Evolutionary conservation across 2,888 invertebrate genomes (phyloP).

Genomic region (Lithosia quadra): DNA sequence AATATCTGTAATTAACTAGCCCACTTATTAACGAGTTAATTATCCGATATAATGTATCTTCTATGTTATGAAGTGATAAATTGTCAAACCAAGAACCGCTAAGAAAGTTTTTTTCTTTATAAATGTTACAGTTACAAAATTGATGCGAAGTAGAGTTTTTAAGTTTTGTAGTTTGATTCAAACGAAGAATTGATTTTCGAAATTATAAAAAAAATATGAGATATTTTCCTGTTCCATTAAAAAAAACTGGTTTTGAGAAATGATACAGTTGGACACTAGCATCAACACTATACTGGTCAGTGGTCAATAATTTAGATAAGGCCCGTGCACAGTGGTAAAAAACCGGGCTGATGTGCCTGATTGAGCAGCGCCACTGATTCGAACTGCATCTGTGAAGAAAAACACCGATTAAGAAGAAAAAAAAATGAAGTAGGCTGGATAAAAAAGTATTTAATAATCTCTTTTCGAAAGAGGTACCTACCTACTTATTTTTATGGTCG

Average conservation of each 20-base stretch:
- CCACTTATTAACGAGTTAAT: slow-evolving; percentile 39
- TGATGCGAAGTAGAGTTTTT: too few species aligned
- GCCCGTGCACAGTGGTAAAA: not conserved
- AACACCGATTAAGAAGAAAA: not conserved
- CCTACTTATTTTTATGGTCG: not conserved
- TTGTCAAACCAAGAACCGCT: not conserved
- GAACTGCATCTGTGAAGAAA: not conserved
- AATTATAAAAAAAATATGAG: too few species aligned
- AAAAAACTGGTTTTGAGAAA: too few species aligned
- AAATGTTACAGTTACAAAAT: too few species aligned
- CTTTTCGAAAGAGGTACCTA: not conserved
- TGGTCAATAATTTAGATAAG: not conserved
- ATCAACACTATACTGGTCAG: not conserved
- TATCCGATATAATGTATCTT: not conserved
- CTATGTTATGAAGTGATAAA: not conserved
- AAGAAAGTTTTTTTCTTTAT: not conserved
- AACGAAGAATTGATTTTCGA: too few species aligned
- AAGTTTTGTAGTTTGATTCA: too few species aligned
- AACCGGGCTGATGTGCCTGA: not conserved
- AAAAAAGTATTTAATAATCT: not conserved
- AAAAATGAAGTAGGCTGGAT: not conserved
- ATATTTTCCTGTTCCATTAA: too few species aligned
- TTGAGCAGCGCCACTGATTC: not conserved
- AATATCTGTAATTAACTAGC: slow-evolving; percentile 48
- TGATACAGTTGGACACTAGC: too few species aligned